Base-by-base conservation (phyloP, 2,888 invertebrate genomes). In the Stictocephala bisonia region DNA sequence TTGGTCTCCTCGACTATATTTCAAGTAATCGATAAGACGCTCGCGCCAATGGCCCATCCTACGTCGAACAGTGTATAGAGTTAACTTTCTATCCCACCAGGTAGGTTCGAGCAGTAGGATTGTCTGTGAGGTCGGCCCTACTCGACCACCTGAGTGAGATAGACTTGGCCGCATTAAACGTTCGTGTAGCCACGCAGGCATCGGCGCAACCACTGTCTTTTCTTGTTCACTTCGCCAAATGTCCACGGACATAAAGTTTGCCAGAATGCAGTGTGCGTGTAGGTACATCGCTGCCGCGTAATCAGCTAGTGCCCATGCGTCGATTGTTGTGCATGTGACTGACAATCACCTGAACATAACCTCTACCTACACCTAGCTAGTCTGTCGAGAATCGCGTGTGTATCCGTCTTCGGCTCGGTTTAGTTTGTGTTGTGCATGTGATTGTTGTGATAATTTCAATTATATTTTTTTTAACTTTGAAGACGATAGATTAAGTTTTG, bases 111-210 rank as follows among this genome's bases (percentile, higher is more conserved):
- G 24, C 26, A 26, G 26, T 64, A 44, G 64, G 64, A 64, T 3
- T 20, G 15, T 44, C 64, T 64, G 64, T 11, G 15, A 11, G n/a
- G 44, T n/a, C 27, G 64, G 44, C 41, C 64, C 64, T 44, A 44
- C 44, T 64, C 41, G 64, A 13, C 64, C 40, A 64, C 64, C 64
- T 64, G 64, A 64, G 64, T 11, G 64, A 58, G 64, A 13, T 22
- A 64, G 64, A 9, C 13, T 26, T 29, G 56, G 18, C 4, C 22
- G 40, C 27, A 24, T 26, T 44, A 15, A 44, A 15, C 15, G 44
- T 15, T 44, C 64, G 64, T 18, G 24, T 56, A 24, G 64, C 64
- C 64, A 64, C 64, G 64, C 64, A 64, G 64, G 64, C 64, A 64
- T 44, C 35, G 26, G 41, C 64, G 7, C 64, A 18, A 40, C 44